These are phyloP conservation scores for Orthosia incerta DNA, from an alignment of 2,888 invertebrate genomes.

Conservation along the genomic window DNA sequence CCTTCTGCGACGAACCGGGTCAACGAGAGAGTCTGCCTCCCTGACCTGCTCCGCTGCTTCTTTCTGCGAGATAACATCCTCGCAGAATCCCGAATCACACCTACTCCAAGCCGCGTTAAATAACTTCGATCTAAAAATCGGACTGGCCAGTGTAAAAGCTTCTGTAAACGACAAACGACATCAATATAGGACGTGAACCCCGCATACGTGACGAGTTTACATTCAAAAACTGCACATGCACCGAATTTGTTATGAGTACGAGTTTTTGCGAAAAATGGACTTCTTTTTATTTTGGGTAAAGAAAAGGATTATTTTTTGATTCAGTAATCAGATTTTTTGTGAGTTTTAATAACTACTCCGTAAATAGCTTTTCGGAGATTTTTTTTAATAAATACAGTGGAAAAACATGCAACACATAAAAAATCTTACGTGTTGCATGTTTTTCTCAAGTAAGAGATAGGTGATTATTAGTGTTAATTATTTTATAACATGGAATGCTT, in stretches of 20 bases:
- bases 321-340: not conserved
- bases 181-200: not conserved
- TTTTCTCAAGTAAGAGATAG: not conserved
- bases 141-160: not conserved
- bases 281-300: not conserved
- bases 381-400: not conserved
- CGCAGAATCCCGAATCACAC: no score
- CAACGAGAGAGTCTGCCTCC: no score
- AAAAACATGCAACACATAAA: not conserved
- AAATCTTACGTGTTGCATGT: no score
- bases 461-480: not conserved
- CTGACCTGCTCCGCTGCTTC: no score
- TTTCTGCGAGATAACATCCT: no score
- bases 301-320: not conserved
- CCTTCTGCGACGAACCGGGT: no score
- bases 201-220: constrained; percentile 17
- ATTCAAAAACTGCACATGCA: constrained; percentile 29
- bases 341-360: not conserved
- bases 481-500: not conserved
- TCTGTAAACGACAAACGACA: not conserved
- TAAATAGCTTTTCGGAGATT: not conserved
- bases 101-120: not conserved
- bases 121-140: not conserved
- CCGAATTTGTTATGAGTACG: constrained; percentile 17
- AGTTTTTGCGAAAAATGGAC: not conserved